phyloP scores from a whole-genome alignment of 2,797 vertebrate genomes.

The Chelidonichthys spinosus region DNA sequence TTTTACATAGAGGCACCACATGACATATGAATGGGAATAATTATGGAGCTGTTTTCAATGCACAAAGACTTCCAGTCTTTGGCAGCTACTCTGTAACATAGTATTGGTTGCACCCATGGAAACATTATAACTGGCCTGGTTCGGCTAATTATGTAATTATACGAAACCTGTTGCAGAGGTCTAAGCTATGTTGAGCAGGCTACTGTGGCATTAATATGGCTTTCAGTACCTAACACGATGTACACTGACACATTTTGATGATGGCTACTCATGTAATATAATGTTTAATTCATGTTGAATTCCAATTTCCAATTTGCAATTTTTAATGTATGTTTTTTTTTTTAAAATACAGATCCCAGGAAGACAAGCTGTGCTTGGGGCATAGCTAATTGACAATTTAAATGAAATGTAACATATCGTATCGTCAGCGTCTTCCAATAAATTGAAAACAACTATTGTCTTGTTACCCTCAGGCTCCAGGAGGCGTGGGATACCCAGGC shows the following conservation, averaged over 20 bases:
- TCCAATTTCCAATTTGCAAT: too few relatives aligned
- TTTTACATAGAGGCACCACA: neutral
- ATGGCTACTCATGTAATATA: too few relatives aligned
- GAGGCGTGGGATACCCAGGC: conserved; percentile 92
- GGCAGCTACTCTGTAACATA: too few relatives aligned
- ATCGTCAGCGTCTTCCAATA: neutral
- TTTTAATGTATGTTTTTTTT: too few relatives aligned
- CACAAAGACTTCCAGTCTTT: neutral
- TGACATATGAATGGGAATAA: neutral
- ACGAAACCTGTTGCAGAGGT: neutral
- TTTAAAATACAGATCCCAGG: too few relatives aligned
- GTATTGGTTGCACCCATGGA: neutral
- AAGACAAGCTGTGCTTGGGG: too few relatives aligned
- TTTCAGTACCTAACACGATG: too few relatives aligned
- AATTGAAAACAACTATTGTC: neutral
- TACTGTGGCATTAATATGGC: too few relatives aligned
- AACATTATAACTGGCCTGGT: neutral
- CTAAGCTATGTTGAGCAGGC: neutral
- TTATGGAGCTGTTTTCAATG: neutral
- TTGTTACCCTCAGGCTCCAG: conserved; percentile 94
- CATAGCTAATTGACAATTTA: too few relatives aligned
- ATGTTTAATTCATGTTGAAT: too few relatives aligned
- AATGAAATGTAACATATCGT: neutral
- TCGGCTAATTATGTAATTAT: neutral
- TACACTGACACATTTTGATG: too few relatives aligned